Conservation (phyloP, 2,113 vertebrate genomes). For the Chloropsis cyanopogon region DNA sequence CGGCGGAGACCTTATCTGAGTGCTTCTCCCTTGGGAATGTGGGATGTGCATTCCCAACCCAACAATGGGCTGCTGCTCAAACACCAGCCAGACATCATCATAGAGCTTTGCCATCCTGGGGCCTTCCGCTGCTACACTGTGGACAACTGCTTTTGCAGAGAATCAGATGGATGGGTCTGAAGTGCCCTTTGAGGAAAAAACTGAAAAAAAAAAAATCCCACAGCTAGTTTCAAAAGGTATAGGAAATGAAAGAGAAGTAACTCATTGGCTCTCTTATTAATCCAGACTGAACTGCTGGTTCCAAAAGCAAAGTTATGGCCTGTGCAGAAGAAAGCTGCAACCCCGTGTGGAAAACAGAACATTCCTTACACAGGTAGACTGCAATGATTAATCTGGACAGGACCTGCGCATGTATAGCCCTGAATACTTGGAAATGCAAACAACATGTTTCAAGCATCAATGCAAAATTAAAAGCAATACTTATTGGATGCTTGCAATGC, state of each 20-base stretch:
- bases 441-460: not conserved
- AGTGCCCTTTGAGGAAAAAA: not conserved
- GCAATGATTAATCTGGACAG: not conserved
- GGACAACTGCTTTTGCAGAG: not conserved
- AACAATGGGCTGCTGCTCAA: not conserved
- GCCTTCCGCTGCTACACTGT: no score
- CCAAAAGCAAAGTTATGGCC: not conserved
- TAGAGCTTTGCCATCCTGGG: not conserved
- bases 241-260: not conserved
- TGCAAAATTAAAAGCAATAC: not conserved
- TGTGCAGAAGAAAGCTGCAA: not conserved
- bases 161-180: not conserved
- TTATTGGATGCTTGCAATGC: not conserved
- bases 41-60: not conserved
- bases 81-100: not conserved
- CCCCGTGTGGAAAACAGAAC: not conserved
- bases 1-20: not conserved
- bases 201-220: not conserved
- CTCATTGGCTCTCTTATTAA: not conserved
- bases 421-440: not conserved
- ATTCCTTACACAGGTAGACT: not conserved
- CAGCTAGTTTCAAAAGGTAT: not conserved
- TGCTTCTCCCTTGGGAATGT: not conserved
- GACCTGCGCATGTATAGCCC: not conserved
- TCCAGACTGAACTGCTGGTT: not conserved